Percentiles rank a stretch among this genome's conserved stretches.
These are phyloP conservation scores for Eurois occulta DNA, from an alignment of 2,888 invertebrate species.

Conservation along the genomic window DNA sequence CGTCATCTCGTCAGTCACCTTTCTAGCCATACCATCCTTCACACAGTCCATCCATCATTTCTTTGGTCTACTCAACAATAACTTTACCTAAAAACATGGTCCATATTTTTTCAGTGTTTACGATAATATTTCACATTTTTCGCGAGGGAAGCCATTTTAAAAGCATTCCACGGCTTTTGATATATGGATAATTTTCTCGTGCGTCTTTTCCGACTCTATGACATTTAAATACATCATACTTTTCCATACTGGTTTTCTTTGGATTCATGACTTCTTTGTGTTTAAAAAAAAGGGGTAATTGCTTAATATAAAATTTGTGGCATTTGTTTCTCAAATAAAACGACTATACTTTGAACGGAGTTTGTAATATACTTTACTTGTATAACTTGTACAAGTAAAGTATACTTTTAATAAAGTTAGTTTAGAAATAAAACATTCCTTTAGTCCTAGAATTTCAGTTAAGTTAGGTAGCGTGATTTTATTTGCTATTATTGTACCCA, in stretches of 20 bases:
- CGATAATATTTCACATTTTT: slow-evolving; percentile 73
- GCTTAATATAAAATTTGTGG: background rate
- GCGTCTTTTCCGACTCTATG: slow-evolving; percentile 44
- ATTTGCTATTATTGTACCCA: background rate
- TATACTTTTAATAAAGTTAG: no score
- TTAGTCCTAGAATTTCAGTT: background rate
- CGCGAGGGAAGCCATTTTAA: slow-evolving; percentile 68
- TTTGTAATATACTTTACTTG: background rate
- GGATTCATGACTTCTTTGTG: slow-evolving; percentile 24
- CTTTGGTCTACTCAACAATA: no score
- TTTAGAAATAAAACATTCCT: background rate
- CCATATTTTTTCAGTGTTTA: slow-evolving; percentile 73
- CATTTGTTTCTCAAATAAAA: slow-evolving; percentile 3
- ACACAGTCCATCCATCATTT: no score
- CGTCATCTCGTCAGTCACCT: no score
- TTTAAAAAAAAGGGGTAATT: slow-evolving; percentile 17
- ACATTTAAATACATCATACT: slow-evolving; percentile 25
- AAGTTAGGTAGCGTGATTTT: background rate
- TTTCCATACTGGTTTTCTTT: slow-evolving; percentile 14
- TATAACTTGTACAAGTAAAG: no score
- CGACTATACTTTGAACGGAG: slow-evolving; percentile 3
- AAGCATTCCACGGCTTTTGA: slow-evolving; percentile 70
- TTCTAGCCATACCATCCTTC: no score
- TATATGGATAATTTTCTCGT: slow-evolving; percentile 67
- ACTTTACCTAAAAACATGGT: slow-evolving; percentile 42